phyloP scores from a whole-genome alignment of 2,113 vertebrate species.

The Arvicanthis niloticus region DNA sequence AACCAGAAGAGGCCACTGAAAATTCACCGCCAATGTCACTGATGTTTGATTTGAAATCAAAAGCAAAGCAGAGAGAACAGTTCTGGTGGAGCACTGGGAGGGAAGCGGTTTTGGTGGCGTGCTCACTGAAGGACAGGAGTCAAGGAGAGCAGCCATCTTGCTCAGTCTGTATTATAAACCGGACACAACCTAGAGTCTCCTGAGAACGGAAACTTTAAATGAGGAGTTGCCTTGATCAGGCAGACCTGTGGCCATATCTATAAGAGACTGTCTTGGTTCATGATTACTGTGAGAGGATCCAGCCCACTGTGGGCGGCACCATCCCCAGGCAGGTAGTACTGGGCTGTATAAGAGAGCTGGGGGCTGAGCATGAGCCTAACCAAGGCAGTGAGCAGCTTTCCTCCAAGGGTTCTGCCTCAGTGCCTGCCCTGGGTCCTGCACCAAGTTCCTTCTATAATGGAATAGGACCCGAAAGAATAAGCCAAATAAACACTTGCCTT shows the following conservation, averaged over 20 bases:
- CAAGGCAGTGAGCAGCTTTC: neutral
- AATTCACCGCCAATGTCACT: fast-evolving
- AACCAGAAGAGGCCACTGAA: neutral
- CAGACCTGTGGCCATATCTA: neutral
- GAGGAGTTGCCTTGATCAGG: neutral
- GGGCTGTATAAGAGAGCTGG: neutral
- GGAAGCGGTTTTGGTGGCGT: fast-evolving
- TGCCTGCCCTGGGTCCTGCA: neutral
- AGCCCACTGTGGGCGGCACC: neutral
- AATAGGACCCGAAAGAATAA: neutral
- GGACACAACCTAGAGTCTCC: neutral
- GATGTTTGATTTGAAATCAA: no score
- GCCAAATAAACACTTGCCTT: neutral
- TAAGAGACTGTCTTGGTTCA: neutral
- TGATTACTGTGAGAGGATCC: neutral
- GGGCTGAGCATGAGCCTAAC: neutral
- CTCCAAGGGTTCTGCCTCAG: neutral
- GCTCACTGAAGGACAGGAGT: no score
- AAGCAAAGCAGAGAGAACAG: neutral
- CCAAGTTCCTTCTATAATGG: neutral
- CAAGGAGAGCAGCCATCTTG: neutral
- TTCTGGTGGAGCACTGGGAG: fast-evolving
- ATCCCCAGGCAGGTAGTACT: neutral
- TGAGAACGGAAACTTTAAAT: neutral
- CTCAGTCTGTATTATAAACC: neutral